Base-by-base conservation (phyloP, 2,797 vertebrate genomes). In the Borostomias antarcticus region DNA sequence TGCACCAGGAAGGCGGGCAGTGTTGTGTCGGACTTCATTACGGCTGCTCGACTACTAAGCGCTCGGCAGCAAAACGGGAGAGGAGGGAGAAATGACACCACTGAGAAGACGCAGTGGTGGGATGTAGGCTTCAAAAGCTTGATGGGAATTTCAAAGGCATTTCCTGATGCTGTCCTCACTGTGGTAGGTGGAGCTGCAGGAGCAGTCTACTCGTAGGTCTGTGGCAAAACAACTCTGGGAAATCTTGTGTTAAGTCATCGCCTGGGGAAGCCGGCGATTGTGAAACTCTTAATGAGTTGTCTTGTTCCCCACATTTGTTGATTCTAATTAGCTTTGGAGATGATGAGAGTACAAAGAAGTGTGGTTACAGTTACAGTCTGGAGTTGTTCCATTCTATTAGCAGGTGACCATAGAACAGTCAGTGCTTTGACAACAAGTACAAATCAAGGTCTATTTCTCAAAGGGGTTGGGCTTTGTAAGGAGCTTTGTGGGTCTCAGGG, bases 81-180 rank as follows among this genome's bases (percentile, higher is more conserved):
- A 73, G 74, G 77, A 77, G 54, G 73, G 60, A 62, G 70, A 81
- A 77, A 80, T 83, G 81, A 62, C 43, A 84, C 80, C 80, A 79
- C 69, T 69, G 62, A 65, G 74, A 74, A 29, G 25, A 64, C 29
- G 74, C 48, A 87, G 84, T 77, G 73, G 74, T 82, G 81, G 79
- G 81, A 84, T 80, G 17, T 7, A 3, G 68, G 73, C 82, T 84
- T 88, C 79, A 87, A 85, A 84, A 77, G 83, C 79, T 82, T 69
- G 70, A 58, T 76, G 76, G 81, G 73, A 77, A 74, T 82, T 87
- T 86, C 77, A 85, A 83, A 79, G 78, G 65, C 48, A 74, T 83
- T 77, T 79, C 64, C 68, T 52, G 62, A 72, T 57, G 61, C 56
- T 50, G 9, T 21, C 2, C 59, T 48, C 54, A 1, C 71, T 71